Evolutionary conservation across 1,140 invertebrate genomes (phyloP), one percentile per base, ranked within the genome.

Genomic region (Eueides isabella): DNA sequence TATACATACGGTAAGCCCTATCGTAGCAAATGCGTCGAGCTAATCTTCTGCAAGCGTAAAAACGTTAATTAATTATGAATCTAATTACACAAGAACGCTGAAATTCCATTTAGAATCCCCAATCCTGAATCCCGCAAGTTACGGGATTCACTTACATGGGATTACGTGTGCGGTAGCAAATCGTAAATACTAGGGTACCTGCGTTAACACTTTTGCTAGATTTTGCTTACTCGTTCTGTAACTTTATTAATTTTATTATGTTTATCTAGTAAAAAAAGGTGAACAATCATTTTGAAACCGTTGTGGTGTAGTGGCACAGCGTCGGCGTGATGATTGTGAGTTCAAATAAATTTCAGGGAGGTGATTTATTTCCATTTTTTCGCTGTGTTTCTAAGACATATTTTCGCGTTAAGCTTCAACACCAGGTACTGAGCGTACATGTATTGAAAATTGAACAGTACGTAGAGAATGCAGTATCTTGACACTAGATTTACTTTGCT

Each of bases 51-150:
- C 23, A 65, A 16, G 38, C 68, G 68, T 63, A 71, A 71, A 71
- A 71, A 62, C 44, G 68, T 70, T 33, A 38, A 30, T 71, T 71
- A 71, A 71, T 71, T 71, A 65, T 11, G 30, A 65, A 71, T 38
- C 28, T 71, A 71, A 71, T 71, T 48, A 64, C 35, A 62, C 35
- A 29, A 71, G 26, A 16, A 67, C 33, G 19, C 35, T 67, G 28
- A 38, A 28, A 48, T 44, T 65, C 38, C 62, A 11, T 44, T 67
- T 41, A 38, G n/a, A 48, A 71, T 71, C 61, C 62, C 29, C 29
- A 28, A 44, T 67, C 65, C 65, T n/a, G 23, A 44, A 55, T 2
- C 62, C 55, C 62, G 61, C 38, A 71, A 64, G 28, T 65, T 71
- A 71, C 62, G 61, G 70, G 38, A 65, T 62, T n/a, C 38, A 28